Conservation (phyloP, 2,888 invertebrate genomes). For the Nasonia oneida region DNA sequence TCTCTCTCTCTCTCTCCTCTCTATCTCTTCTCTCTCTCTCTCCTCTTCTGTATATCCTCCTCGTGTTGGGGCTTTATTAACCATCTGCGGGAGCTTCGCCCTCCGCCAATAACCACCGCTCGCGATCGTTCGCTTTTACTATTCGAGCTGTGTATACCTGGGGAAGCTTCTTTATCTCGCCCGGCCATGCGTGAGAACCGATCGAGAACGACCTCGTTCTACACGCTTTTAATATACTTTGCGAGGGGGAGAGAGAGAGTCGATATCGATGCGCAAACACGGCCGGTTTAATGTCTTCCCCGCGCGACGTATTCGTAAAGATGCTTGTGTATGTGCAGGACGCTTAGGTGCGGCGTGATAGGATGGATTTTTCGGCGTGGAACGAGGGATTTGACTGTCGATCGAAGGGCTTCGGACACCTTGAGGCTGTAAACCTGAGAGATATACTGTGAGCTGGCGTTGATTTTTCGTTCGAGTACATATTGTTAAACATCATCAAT, state of each 20-base stretch:
- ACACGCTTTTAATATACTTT: constrained; percentile 26
- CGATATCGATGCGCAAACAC: constrained; percentile 18
- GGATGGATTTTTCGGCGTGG: no score
- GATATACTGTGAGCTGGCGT: no score
- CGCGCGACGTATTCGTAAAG: neutral
- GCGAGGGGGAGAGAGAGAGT: neutral
- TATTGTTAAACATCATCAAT: no score
- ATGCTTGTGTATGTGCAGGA: neutral
- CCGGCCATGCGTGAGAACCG: neutral
- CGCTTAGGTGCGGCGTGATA: neutral
- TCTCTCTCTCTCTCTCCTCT: constrained; percentile 11
- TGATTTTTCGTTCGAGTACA: no score
- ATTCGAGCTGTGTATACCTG: constrained; percentile 33
- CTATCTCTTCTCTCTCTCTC: constrained; percentile 14
- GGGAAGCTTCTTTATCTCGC: constrained; percentile 39
- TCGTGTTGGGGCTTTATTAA: constrained; percentile 68
- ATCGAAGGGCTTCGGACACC: no score
- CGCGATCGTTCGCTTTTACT: constrained; percentile 68
- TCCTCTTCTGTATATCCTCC: neutral
- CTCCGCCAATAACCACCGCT: constrained; percentile 69
- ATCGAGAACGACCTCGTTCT: constrained; percentile 44
- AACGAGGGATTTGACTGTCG: no score
- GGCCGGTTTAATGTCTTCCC: neutral
- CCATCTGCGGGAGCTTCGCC: constrained; percentile 68
- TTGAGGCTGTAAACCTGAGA: no score